Conservation (phyloP, 2,797 vertebrate species). For the Smutsia temminckii region DNA sequence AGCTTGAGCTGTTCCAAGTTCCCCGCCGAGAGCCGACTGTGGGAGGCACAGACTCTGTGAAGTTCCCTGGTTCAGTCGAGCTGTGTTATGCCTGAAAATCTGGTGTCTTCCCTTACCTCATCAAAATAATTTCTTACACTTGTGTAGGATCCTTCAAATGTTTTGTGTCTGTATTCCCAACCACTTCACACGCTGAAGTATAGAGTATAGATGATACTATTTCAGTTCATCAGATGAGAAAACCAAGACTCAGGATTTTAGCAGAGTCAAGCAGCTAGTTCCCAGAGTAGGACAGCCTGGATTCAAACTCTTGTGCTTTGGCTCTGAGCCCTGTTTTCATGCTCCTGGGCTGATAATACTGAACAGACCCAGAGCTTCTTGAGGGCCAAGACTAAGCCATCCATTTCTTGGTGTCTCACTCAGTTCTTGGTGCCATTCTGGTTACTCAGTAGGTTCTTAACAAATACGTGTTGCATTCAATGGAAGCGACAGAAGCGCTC, state of each 20-base stretch:
- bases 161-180: not conserved
- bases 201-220: not conserved
- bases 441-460: not conserved
- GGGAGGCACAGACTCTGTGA: slow-evolving; percentile 46
- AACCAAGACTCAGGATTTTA: not conserved
- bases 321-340: not conserved
- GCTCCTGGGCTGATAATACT: not conserved
- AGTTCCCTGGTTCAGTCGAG: slow-evolving; percentile 54
- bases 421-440: not conserved
- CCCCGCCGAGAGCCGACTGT: not conserved
- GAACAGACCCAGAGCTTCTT: not conserved
- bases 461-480: not conserved
- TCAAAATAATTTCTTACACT: not conserved
- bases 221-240: not conserved
- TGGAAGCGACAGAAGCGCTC: not conserved
- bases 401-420: not conserved
- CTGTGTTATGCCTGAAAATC: slow-evolving; percentile 34
- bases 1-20: slow-evolving; percentile 55
- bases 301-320: not conserved
- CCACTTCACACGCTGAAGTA: not conserved
- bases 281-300: not conserved
- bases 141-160: not conserved
- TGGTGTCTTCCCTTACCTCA: not conserved
- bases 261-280: not conserved
- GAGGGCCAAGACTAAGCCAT: not conserved